Conservation (phyloP, 2,888 invertebrate species). For the Nemurella pictetii region DNA sequence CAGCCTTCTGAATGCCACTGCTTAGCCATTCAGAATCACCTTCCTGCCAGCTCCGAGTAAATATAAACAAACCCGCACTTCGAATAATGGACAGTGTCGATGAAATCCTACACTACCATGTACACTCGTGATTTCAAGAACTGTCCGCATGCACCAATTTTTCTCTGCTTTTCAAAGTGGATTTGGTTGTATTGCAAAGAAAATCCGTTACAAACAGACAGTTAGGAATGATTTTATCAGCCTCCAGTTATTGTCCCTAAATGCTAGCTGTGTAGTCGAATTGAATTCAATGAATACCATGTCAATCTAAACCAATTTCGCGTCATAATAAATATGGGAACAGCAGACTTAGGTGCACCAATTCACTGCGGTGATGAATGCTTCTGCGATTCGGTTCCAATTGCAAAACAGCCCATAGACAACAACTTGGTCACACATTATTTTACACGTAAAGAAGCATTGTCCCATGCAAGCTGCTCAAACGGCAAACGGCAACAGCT, state of each 20-base stretch:
- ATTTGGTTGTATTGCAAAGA: not conserved
- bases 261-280: not conserved
- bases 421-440: not conserved
- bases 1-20: not conserved
- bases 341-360: not conserved
- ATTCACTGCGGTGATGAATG: not conserved
- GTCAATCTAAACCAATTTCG: not conserved
- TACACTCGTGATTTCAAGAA: not conserved
- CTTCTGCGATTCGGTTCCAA: not conserved
- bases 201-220: not conserved
- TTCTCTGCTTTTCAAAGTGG: not conserved
- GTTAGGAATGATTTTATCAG: not conserved
- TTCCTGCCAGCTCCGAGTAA: not conserved
- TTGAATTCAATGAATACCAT: not conserved
- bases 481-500: too few species aligned
- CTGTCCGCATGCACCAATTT: not conserved
- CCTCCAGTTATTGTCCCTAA: not conserved
- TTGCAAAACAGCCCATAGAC: not conserved
- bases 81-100: not conserved
- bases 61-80: slow-evolving; percentile 15
- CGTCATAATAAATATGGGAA: not conserved
- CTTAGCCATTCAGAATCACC: not conserved
- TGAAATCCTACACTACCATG: not conserved
- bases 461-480: not conserved
- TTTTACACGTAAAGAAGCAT: not conserved